phyloP scores from a whole-genome alignment of 1,140 invertebrate genomes.

The Drosophila hydei region DNA sequence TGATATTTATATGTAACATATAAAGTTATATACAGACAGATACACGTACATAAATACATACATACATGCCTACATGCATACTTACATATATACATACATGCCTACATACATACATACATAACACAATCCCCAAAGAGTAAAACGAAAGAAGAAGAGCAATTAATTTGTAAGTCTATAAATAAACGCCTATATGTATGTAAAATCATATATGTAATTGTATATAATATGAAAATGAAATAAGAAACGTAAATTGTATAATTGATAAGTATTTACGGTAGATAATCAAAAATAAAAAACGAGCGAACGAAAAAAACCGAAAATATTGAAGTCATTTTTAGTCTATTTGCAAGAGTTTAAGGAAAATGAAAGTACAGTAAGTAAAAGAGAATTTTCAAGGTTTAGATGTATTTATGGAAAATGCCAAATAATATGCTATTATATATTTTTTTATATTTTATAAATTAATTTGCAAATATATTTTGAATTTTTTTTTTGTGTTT shows the following conservation, averaged over 20 bases:
- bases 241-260: slow-evolving; percentile 56
- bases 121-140: slow-evolving; percentile 19
- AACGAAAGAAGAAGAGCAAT: slow-evolving; percentile 47
- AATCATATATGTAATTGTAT: slow-evolving; percentile 72
- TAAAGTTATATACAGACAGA: slow-evolving; percentile 52
- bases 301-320: slow-evolving; percentile 24
- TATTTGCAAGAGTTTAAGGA: not conserved
- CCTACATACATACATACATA: slow-evolving; percentile 10
- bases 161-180: slow-evolving; percentile 66
- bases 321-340: not conserved
- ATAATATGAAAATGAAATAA: slow-evolving; percentile 53
- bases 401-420: too few relatives aligned
- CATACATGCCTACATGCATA: not conserved
- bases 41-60: slow-evolving; percentile 29
- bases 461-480: too few relatives aligned
- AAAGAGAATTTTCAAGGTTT: not conserved
- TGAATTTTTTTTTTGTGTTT: too few relatives aligned
- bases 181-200: slow-evolving; percentile 68
- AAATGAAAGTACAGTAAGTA: not conserved
- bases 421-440: too few relatives aligned
- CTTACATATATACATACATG: slow-evolving; percentile 32
- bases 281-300: slow-evolving; percentile 75
- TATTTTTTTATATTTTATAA: too few relatives aligned
- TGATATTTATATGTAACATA: slow-evolving; percentile 72
- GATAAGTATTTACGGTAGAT: slow-evolving; percentile 80